Base-by-base conservation (phyloP, 23 tunicate species). In the Halocynthia aurantium region DNA sequence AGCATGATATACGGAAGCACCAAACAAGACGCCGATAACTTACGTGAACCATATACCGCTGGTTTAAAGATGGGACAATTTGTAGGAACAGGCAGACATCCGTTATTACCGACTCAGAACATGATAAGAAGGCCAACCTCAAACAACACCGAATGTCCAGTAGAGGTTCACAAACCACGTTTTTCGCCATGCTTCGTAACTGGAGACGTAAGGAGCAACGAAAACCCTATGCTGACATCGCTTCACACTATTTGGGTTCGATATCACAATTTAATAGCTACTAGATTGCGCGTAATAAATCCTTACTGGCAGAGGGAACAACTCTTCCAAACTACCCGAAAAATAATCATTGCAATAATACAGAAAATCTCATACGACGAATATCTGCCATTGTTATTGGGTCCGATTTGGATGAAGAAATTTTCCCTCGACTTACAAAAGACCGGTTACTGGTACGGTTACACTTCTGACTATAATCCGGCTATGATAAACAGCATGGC, bases 131-230 rank as follows among this genome's bases (percentile, higher is more conserved):
- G 80, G 53, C 8, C 61, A 22, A 62, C 82, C 0, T 77, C 88
- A 5, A n/a, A 75, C 22, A 12, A 53, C 51, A 84, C 81, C 74
- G 74, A 81, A 7, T 89, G 96, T 68, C 85, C 84, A 11, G 40
- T 12, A 31, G 70, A 77, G 10, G 71, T 89, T 55, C 87, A 84
- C 52, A 89, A 69, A 54, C 96, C 96, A 18, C 51, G 68, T 10
- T 54, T 76, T 52, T 8, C 57, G 10, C 82, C 88, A 49, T 89
- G 96, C 72, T 84, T 62, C 52, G 96, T 89, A 6, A 76, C 96
- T 57, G 98, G 98, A 19, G 98, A 93, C 67, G 61, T 66, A 12
- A 63, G 98, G 56, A 84, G 57, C 6, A 86, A 86, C 76, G 98
- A 93, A 83, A 93, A 93, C 75, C 52, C 72, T 51, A 93, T 77